A percentile compares a stretch with the other conserved stretches of the same genome.
Conservation (phyloP, 2,888 invertebrate species). For the Eurytoma adleriae region DNA sequence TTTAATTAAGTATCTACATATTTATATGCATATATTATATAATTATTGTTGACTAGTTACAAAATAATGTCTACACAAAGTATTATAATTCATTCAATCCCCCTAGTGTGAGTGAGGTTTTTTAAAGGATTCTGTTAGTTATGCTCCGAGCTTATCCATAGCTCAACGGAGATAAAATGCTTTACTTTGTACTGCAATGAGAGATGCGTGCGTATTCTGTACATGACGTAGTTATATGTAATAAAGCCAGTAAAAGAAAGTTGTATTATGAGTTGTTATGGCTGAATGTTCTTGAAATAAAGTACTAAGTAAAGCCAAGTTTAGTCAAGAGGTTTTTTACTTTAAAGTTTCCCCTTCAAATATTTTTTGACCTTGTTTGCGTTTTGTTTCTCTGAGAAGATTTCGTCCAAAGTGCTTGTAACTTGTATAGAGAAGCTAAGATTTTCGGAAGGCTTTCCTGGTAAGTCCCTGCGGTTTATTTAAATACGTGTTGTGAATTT, state of each 20-base stretch:
- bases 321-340: neutral
- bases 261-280: neutral
- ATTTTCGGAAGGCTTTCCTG: neutral
- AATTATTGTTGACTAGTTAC: no score
- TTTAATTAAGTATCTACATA: no score
- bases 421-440: neutral
- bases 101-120: no score
- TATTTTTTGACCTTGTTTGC: slow-evolving; percentile 3
- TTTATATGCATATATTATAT: no score
- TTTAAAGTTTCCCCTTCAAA: neutral
- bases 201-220: no score
- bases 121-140: no score
- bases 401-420: slow-evolving; percentile 2
- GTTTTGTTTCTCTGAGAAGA: no score
- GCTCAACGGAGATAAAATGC: no score
- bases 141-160: no score
- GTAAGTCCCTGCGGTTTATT: neutral
- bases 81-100: no score
- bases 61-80: no score
- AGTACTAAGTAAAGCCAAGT: neutral
- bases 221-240: neutral
- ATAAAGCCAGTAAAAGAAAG: neutral
- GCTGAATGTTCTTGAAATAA: slow-evolving; percentile 13
- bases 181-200: no score
- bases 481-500: slow-evolving; percentile 4